Evolutionary conservation across 53 echinoderm and acorn worm species (phyloP), one percentile per base, ranked within the genome.

Genomic region (Apostichopus leukothele): DNA sequence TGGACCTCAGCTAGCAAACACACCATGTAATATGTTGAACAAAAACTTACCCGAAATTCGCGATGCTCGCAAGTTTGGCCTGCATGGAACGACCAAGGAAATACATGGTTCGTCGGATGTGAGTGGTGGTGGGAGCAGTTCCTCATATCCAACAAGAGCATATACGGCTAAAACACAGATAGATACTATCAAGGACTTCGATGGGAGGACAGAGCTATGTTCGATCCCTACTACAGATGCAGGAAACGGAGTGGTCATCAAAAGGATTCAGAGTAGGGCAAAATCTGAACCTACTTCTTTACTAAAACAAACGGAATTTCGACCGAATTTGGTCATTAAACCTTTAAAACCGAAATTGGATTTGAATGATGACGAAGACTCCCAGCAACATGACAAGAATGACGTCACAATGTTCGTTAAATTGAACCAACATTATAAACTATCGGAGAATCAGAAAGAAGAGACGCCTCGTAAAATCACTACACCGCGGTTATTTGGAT

Each of bases 51-150:
- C 75, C 21, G 75, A 75, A 75, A 75, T 75, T 18, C 16, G 75
- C 75, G 75, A 75, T 19, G 14, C 75, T 5, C 20, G 75, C 75
- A 19, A 19, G 20, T 19, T 75, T 19, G 75, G 75, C 75, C 75
- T 75, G 14, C 75, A 75, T 19, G 75, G 75, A 13, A 75, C 16
- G 26, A 21, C 84, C 61, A 84, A 84, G 63, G 84, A 84, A 26
- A 84, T 84, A 23, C 84, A 84, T 23, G 84, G 84, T 7, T 79
- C 63, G 63, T 63, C 63, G 63, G 79, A 79, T 19, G 79, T 51
- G 50, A 66, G 60, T 20, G 13, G 59, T 20, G 19, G 20, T 60
- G 84, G 84, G 1, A 60, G 84, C 22, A 26, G 5, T 27, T 84
- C 84, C n/a, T 60, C 19, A 20, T 84, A 61, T 27, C 60, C 84